A percentile compares a stretch with the other conserved stretches of the same genome.
These are phyloP conservation scores for Apistogramma diplotaenia DNA, from an alignment of 2,113 vertebrate species.

Conservation along the genomic window DNA sequence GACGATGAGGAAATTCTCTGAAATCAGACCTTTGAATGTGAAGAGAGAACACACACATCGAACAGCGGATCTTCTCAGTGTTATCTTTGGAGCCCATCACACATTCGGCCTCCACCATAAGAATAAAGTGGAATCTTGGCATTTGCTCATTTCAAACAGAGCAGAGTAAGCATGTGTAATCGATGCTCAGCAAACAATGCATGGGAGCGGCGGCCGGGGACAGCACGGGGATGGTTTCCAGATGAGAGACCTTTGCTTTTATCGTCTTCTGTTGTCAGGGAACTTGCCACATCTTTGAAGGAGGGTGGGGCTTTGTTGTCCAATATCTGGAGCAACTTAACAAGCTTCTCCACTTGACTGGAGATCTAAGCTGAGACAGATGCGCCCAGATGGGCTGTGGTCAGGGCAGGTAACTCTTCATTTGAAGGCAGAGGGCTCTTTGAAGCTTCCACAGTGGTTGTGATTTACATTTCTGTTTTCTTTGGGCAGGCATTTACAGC, in stretches of 20 bases:
- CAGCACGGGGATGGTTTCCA: slow-evolving; percentile 45
- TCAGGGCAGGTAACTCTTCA: not conserved
- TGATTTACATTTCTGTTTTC: not conserved
- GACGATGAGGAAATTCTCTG: not conserved
- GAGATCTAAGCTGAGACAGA: slow-evolving; percentile 43
- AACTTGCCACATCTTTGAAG: slow-evolving; percentile 31
- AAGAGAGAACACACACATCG: slow-evolving; percentile 5
- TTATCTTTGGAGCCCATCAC: slow-evolving; percentile 55
- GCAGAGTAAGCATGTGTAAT: slow-evolving; percentile 49
- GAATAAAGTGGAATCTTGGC: slow-evolving; percentile 57
- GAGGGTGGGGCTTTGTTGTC: not conserved
- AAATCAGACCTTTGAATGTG: not conserved
- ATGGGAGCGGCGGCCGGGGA: not conserved
- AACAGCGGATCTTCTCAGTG: not conserved
- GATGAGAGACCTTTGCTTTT: slow-evolving; percentile 50
- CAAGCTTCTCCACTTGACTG: slow-evolving; percentile 30
- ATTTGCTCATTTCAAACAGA: slow-evolving; percentile 58
- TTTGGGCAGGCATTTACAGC: not conserved
- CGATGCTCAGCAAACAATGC: slow-evolving; percentile 61
- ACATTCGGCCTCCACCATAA: slow-evolving; percentile 2
- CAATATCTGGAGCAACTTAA: slow-evolving; percentile 48
- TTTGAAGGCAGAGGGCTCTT: not conserved
- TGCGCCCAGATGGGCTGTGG: slow-evolving; percentile 45
- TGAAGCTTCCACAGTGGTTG: not conserved
- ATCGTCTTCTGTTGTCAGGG: slow-evolving; percentile 44